phyloP scores from a whole-genome alignment of 2,113 vertebrate genomes.

The Halichoerus grypus region DNA sequence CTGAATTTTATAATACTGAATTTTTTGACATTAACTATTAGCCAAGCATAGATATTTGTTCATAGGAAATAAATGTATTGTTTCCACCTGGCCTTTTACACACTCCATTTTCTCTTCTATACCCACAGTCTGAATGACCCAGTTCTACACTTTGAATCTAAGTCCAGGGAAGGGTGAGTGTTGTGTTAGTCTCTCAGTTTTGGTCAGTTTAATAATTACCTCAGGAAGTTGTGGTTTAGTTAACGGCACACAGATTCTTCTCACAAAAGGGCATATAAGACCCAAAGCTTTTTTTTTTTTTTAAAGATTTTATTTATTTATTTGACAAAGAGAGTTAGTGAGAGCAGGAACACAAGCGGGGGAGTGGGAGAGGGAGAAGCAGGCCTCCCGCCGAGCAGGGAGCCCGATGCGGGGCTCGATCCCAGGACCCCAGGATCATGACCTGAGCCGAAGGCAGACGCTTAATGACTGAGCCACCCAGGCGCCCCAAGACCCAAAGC shows the following conservation, averaged over 20 bases:
- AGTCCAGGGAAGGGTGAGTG: not conserved
- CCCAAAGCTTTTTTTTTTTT: not conserved
- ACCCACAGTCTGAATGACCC: not conserved
- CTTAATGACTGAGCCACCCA: too few relatives aligned
- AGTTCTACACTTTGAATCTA: not conserved
- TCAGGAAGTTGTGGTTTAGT: conserved; percentile 2
- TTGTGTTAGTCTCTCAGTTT: not conserved
- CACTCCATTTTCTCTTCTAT: not conserved
- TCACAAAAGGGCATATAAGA: not conserved
- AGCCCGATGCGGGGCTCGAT: too few relatives aligned
- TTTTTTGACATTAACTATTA: not conserved
- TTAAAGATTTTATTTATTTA: too few relatives aligned
- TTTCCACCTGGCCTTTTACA: not conserved
- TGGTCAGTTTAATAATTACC: not conserved
- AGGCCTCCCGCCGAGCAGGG: too few relatives aligned
- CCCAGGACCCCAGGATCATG: too few relatives aligned
- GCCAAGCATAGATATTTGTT: not conserved
- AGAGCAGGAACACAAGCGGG: too few relatives aligned
- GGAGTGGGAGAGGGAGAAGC: too few relatives aligned
- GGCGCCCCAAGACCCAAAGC: not conserved
- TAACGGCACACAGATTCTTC: not conserved
- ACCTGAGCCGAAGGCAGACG: too few relatives aligned
- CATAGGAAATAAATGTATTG: not conserved
- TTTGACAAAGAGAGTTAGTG: too few relatives aligned
- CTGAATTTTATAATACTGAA: not conserved